Conservation (phyloP, 1,140 invertebrate species). For the Plutomurus gul region DNA sequence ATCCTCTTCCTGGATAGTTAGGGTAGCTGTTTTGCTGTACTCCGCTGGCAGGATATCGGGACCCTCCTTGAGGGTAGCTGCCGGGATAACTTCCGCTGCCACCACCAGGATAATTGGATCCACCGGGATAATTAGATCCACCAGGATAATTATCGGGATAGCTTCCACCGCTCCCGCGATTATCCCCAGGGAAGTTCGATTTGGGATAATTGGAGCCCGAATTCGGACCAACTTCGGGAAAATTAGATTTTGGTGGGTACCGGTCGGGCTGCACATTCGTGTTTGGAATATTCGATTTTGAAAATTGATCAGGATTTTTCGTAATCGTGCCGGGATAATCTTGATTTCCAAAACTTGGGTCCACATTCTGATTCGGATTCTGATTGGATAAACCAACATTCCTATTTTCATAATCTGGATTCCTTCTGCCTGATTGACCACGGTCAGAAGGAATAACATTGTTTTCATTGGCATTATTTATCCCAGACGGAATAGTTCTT, state of each 20-base stretch:
- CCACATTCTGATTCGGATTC: neutral
- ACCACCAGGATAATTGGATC: neutral
- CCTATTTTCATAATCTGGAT: neutral
- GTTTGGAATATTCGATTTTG: neutral
- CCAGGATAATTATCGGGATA: neutral
- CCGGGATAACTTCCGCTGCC: neutral
- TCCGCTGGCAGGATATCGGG: neutral
- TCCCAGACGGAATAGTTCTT: neutral
- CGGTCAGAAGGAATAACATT: neutral
- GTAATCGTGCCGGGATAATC: neutral
- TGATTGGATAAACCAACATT: too few relatives aligned
- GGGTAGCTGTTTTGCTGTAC: neutral
- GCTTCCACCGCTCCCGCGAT: neutral
- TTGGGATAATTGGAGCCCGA: neutral
- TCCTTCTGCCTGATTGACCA: neutral
- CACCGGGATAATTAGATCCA: neutral
- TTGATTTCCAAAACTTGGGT: neutral
- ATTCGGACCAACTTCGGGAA: neutral
- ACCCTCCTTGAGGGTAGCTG: slow-evolving; percentile 31
- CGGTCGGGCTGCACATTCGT: neutral
- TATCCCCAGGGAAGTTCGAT: neutral
- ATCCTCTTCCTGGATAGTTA: neutral
- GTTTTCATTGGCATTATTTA: neutral
- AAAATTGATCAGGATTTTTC: too few relatives aligned
- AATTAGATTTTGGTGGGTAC: neutral